phyloP scores from a whole-genome alignment of 2,888 invertebrate species.

The Scaptomyza parva region DNA sequence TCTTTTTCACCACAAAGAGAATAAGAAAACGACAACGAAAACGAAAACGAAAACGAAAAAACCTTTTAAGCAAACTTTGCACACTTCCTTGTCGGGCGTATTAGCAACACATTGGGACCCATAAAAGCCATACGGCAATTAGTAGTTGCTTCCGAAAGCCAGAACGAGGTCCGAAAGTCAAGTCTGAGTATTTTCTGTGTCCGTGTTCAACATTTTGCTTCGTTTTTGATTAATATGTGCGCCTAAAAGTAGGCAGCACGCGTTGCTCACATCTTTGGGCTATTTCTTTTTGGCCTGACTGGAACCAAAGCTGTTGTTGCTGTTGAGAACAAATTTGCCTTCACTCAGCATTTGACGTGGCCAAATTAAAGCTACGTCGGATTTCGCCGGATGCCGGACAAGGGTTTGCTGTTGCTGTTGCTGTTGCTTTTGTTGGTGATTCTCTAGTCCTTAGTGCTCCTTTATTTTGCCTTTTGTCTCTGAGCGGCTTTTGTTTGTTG shows the following conservation, averaged over 20 bases:
- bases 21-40: conserved; percentile 1
- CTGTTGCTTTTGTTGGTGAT: neutral
- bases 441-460: conserved; percentile 19
- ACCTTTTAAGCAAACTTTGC: conserved; percentile 6
- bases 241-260: conserved; percentile 53
- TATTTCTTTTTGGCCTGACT: neutral
- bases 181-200: conserved; percentile 2
- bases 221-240: conserved; percentile 71
- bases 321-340: conserved; percentile 73
- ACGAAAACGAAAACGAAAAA: neutral
- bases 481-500: conserved; percentile 79
- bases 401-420: conserved; percentile 37
- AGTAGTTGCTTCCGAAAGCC: conserved; percentile 35
- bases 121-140: conserved; percentile 39
- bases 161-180: conserved; percentile 40
- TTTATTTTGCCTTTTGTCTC: conserved; percentile 61
- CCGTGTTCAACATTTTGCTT: neutral
- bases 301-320: conserved; percentile 1
- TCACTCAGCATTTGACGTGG: conserved; percentile 75
- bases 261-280: conserved; percentile 34
- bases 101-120: conserved; percentile 18
- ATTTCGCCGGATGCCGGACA: conserved; percentile 54
- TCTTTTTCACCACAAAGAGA: conserved; percentile 13
- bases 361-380: conserved; percentile 73
- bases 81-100: conserved; percentile 7